These are phyloP conservation scores for human DNA, from an alignment of 2,113 vertebrate species.

Conservation along the genomic window GRCh38 chr2:186136501-186137000, in stretches of 20 bases:
- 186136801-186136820: background rate
- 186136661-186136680: background rate
- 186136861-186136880: background rate
- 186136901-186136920: background rate
- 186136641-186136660: background rate
- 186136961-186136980: background rate
- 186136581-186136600: background rate
- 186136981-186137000: background rate
- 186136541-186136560: background rate
- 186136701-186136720: background rate
- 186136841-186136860: background rate
- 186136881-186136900: background rate
- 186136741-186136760: background rate
- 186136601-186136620: background rate
- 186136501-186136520: background rate
- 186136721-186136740: background rate
- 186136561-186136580: background rate
- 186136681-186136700: background rate
- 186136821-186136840: background rate
- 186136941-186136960: background rate
- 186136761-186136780: background rate
- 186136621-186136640: background rate
- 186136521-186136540: background rate
- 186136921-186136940: background rate
- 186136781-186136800: background rate